These are phyloP conservation scores for Pantelozetes paolii DNA, from an alignment of 2,888 invertebrate genomes.

Conservation along the genomic window DNA sequence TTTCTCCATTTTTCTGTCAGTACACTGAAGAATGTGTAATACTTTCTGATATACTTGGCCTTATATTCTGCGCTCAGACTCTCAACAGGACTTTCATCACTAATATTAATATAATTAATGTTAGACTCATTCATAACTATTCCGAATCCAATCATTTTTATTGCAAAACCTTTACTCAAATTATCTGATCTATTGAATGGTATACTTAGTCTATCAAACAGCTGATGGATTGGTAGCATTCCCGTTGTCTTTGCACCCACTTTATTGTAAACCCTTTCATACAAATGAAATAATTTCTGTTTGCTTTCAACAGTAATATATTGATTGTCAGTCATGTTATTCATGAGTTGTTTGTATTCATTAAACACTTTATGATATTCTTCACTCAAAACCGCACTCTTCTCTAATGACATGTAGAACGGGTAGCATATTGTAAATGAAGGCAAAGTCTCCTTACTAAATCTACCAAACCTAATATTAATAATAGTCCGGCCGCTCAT, in stretches of 20 bases:
- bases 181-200: neutral
- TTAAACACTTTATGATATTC: neutral
- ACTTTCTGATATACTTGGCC: neutral
- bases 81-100: neutral
- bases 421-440: slow-evolving; percentile 5
- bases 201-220: neutral
- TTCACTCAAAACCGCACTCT: neutral
- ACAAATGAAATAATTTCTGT: neutral
- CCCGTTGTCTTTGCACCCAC: neutral
- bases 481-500: slow-evolving; percentile 12
- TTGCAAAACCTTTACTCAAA: neutral
- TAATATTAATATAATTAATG: neutral
- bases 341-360: neutral
- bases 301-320: neutral
- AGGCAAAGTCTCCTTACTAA: neutral
- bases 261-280: neutral
- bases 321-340: neutral
- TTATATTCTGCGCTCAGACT: neutral
- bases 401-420: neutral
- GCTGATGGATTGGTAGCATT: neutral
- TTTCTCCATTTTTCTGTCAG: neutral
- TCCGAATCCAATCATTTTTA: neutral
- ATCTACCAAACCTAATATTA: neutral
- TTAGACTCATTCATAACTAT: neutral
- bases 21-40: slow-evolving; percentile 17